Evolutionary conservation across 2,888 invertebrate genomes (phyloP).

Genomic region (Lithophane semibrunnea): DNA sequence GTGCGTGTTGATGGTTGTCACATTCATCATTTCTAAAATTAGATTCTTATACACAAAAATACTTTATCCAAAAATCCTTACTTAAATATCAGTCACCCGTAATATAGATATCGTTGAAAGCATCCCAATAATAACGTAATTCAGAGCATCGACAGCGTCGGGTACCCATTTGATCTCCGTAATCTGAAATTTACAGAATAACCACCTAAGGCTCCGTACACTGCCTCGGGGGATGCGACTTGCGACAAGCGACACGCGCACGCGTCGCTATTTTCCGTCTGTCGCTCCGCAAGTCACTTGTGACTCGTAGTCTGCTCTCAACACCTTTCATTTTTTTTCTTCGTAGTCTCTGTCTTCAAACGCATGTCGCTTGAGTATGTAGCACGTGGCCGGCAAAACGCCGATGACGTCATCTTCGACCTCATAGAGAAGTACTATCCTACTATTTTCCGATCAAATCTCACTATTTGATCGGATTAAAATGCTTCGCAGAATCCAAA

Average conservation of each 20-base stretch:
- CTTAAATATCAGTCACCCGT: conserved; percentile 24
- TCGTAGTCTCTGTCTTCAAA: background rate
- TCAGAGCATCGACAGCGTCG: conserved; percentile 19
- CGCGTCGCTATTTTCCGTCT: background rate
- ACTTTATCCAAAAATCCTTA: background rate
- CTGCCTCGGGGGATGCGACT: background rate
- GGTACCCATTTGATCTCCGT: conserved; percentile 40
- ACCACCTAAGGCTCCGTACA: conserved; percentile 4
- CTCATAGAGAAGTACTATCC: conserved; percentile 27
- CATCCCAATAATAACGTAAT: conserved; percentile 47
- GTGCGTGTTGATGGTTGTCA: no score
- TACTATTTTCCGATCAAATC: conserved; percentile 49
- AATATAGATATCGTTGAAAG: conserved; percentile 27
- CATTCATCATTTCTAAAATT: conserved; percentile 14
- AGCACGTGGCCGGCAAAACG: conserved; percentile 25
- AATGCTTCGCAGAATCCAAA: conserved; percentile 46
- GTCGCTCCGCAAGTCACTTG: background rate
- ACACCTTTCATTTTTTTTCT: background rate
- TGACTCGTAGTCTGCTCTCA: background rate
- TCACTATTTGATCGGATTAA: conserved; percentile 49
- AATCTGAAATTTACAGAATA: conserved; percentile 44
- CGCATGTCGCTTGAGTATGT: background rate
- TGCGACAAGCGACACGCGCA: background rate
- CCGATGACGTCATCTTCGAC: conserved; percentile 49
- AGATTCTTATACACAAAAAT: conserved; percentile 5